Conservation (phyloP, 2,888 invertebrate species). For the Diadromus collaris region DNA sequence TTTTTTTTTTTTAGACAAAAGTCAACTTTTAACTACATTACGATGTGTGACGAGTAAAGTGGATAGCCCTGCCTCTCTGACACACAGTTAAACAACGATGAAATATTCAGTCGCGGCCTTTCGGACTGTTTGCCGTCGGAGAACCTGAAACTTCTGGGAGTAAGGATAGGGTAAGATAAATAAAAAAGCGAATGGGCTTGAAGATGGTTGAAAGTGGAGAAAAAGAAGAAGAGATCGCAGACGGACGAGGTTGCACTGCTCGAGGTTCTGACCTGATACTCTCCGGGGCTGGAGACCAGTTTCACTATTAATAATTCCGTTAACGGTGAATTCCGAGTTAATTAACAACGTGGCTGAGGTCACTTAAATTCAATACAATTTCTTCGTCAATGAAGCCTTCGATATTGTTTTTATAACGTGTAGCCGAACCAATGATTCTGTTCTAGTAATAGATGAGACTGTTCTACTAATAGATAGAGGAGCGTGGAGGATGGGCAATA, state of each 20-base stretch:
- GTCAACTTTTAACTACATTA: background rate
- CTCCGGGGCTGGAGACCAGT: conserved; percentile 22
- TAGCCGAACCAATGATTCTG: background rate
- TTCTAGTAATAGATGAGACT: background rate
- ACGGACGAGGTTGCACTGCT: background rate
- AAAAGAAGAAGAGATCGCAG: conserved; percentile 17
- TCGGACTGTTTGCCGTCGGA: background rate
- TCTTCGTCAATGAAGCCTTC: background rate
- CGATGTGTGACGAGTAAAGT: conserved; percentile 7
- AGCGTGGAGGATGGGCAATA: conserved; percentile 17
- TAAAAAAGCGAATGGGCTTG: background rate
- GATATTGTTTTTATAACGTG: background rate
- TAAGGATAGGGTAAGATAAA: background rate
- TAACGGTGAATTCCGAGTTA: conserved; percentile 1
- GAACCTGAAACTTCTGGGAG: background rate
- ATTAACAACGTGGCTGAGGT: background rate
- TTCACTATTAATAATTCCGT: conserved; percentile 34
- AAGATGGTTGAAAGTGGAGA: background rate
- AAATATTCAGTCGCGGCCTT: conserved; percentile 11
- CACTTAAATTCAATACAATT: background rate
- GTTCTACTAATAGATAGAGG: conserved; percentile 3
- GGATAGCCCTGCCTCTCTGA: background rate
- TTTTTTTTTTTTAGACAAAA: background rate
- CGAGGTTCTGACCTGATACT: conserved; percentile 24
- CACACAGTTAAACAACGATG: background rate